Base-by-base conservation (phyloP, 2,113 vertebrate genomes). In the Suncus etruscus region DNA sequence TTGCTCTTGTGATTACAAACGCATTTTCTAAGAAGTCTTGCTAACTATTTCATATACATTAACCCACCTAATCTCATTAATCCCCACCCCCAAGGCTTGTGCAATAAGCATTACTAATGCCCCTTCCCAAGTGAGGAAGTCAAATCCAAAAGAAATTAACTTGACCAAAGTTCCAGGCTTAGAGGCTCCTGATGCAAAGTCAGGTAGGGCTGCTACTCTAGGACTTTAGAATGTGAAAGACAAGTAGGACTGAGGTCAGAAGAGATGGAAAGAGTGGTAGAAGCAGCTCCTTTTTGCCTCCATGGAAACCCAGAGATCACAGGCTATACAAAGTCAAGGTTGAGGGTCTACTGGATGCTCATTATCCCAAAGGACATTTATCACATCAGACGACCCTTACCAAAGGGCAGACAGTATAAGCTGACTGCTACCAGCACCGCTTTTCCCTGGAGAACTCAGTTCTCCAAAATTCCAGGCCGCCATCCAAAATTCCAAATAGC, bases 401-500 rank as follows among this genome's bases (percentile, higher is more conserved):
- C 63, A 92, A 91, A 94, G 91, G 90, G 82, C 87, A 96, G 93
- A 94, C 95, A 90, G 94, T n/a, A 78, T 87, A 90, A 65, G 84
- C 94, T 80, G 32, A 80, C 92, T 86, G 63, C 91, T 91, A 81
- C 83, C 58, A 91, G 69, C 45, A 75, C 76, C 88, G 70, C 69
- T 74, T 90, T 93, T 93, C 92, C 94, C 96, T 79, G 39, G 94
- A 95, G 94, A 95, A 94, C 61, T 54, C n/a, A 63, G 47, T 66
- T 87, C 47, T 93, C 50, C 51, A 69, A 89, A 83, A 80, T 86
- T 92, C 94, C 87, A 93, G 95, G 91, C 89, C 75, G 85, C 69
- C 69, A 85, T 93, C 95, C 94, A 94, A 94, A 92, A 89, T 83
- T 94, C 89, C 92, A 76, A 94, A 87, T 80, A 76, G 54, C 85